Percentiles rank a stretch among this genome's conserved stretches.
These are phyloP conservation scores for Adelges cooleyi DNA, from an alignment of 1,140 invertebrate genomes.

Conservation along the genomic window DNA sequence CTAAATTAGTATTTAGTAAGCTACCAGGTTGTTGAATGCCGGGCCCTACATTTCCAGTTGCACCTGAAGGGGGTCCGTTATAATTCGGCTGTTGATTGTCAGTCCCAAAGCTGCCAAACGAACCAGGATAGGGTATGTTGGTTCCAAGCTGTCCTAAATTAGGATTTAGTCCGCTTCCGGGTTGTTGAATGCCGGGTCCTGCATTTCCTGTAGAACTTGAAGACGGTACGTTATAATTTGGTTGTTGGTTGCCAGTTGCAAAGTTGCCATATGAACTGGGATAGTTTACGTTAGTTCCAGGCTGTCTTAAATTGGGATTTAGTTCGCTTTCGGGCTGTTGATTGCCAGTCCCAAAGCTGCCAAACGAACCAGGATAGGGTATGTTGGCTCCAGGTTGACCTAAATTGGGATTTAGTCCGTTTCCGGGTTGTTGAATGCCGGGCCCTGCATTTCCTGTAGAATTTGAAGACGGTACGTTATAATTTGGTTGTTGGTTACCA, in stretches of 20 bases:
- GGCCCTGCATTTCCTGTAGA: too few species aligned
- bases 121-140: too few species aligned
- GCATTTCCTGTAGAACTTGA: background rate
- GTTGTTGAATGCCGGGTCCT: background rate
- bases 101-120: too few species aligned
- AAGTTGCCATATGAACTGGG: too few species aligned
- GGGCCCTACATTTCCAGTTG: background rate
- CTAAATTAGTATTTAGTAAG: too few species aligned
- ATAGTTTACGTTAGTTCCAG: too few species aligned
- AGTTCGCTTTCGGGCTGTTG: background rate
- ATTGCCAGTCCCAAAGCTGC: fast-evolving
- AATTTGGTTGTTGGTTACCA: background rate
- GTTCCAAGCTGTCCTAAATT: background rate
- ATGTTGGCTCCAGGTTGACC: too few species aligned
- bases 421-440: too few species aligned
- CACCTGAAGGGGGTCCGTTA: background rate
- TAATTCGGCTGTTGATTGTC: too few species aligned
- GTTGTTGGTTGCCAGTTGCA: too few species aligned
- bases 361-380: too few species aligned
- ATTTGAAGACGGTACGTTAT: background rate
- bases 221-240: background rate
- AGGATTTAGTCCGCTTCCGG: background rate
- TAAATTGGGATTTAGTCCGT: too few species aligned
- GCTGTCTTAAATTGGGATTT: background rate
- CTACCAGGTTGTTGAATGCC: background rate